Conservation (phyloP, 2,797 vertebrate species). For the Hippocampus kuda region DNA sequence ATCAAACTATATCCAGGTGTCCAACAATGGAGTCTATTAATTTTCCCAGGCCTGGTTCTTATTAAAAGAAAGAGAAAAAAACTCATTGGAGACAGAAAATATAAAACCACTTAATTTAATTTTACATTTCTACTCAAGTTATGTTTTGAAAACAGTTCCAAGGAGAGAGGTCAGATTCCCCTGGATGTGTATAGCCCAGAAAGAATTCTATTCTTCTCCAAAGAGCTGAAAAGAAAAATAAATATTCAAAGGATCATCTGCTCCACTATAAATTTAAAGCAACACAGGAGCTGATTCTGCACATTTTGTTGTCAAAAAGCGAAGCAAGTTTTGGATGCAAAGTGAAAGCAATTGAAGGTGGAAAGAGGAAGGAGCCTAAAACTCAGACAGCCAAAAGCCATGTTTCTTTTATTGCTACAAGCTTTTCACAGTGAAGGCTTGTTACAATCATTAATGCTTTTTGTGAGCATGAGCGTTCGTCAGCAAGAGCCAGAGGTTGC, state of each 20-base stretch:
- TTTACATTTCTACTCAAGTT: conserved; percentile 10
- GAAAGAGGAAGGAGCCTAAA: not conserved
- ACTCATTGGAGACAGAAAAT: not conserved
- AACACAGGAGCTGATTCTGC: conserved; percentile 26
- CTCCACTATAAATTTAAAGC: conserved; percentile 13
- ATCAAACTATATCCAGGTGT: conserved; percentile 23
- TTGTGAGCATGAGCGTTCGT: conserved; percentile 47
- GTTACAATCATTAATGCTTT: conserved; percentile 53
- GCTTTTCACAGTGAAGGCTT: conserved; percentile 44
- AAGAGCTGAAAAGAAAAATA: conserved; percentile 7
- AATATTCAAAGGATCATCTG: conserved; percentile 12
- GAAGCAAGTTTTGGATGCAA: conserved; percentile 11
- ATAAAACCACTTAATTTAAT: not conserved
- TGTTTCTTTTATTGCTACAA: conserved; percentile 4
- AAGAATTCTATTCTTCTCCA: conserved; percentile 12
- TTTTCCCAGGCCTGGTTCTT: conserved; percentile 19
- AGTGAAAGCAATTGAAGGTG: conserved; percentile 21
- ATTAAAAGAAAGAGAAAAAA: conserved; percentile 7
- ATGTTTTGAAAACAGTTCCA: conserved; percentile 10
- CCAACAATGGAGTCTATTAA: conserved; percentile 13
- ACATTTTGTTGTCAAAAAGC: conserved; percentile 11
- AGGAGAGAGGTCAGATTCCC: conserved; percentile 12
- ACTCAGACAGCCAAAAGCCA: not conserved
- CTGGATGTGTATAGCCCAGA: not conserved
- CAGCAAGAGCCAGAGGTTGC: conserved; percentile 32